Percentiles rank a stretch among this genome's conserved stretches.
Evolutionary conservation across 2,797 vertebrate species (phyloP).

Genomic region (Borostomias antarcticus): DNA sequence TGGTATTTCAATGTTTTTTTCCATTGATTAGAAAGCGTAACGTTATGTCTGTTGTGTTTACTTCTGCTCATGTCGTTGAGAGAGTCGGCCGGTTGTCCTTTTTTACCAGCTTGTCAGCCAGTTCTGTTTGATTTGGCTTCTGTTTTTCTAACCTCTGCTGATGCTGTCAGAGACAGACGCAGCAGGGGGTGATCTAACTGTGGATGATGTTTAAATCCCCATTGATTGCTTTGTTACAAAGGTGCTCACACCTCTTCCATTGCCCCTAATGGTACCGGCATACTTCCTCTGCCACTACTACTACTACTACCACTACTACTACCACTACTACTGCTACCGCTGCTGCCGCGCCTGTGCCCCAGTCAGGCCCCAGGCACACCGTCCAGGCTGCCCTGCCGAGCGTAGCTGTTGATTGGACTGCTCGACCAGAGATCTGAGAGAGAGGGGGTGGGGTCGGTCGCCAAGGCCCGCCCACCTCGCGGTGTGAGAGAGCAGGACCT

Average conservation of each 20-base stretch:
- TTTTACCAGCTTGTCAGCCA: no score
- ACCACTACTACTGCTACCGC: no score
- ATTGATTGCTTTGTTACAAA: slow-evolving; percentile 78
- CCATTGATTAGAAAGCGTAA: no score
- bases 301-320: slow-evolving; percentile 44
- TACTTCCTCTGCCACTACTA: slow-evolving; percentile 66
- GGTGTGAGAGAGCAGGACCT: slow-evolving; percentile 8
- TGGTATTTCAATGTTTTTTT: slow-evolving; percentile 2
- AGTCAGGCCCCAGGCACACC: slow-evolving; percentile 65
- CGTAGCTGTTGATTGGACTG: slow-evolving; percentile 54
- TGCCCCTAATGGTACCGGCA: slow-evolving; percentile 71
- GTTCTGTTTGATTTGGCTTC: slow-evolving; percentile 34
- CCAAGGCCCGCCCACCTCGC: slow-evolving; percentile 9
- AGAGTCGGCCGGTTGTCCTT: no score
- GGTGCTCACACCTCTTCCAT: slow-evolving; percentile 75
- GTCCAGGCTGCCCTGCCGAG: slow-evolving; percentile 58
- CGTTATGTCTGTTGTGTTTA: no score
- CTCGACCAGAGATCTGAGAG: slow-evolving; percentile 35
- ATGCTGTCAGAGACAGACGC: slow-evolving; percentile 56
- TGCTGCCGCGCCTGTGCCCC: slow-evolving; percentile 67
- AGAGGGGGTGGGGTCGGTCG: slow-evolving; percentile 31
- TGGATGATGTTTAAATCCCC: slow-evolving; percentile 73
- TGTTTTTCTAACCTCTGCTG: slow-evolving; percentile 51
- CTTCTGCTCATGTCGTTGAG: no score
- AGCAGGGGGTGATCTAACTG: slow-evolving; percentile 59